A percentile compares a stretch with the other conserved stretches of the same genome.
Evolutionary conservation across 2,113 vertebrate species (phyloP).

Genomic region (Dasyornis broadbenti): DNA sequence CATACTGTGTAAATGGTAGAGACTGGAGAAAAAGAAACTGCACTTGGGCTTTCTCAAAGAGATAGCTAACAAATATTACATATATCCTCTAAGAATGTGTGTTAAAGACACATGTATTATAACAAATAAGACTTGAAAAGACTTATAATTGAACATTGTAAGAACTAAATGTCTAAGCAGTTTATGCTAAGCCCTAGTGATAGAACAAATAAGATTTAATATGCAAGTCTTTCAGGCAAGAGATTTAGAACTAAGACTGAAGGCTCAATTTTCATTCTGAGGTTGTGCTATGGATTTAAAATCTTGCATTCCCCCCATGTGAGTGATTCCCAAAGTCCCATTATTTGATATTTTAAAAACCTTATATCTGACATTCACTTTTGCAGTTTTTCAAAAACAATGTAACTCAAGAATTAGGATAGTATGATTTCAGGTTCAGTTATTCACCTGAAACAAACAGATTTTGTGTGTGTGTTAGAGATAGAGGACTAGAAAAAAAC

Average conservation of each 20-base stretch:
- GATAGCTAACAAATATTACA: not conserved
- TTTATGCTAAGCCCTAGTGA: not conserved
- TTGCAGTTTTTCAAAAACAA: not conserved
- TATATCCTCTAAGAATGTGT: not conserved
- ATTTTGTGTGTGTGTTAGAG: not conserved
- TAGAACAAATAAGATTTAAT: not conserved
- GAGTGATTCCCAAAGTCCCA: not conserved
- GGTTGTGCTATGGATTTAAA: not conserved
- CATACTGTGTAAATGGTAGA: not conserved
- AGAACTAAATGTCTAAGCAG: not conserved
- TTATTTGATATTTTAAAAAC: not conserved
- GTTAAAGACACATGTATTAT: not conserved
- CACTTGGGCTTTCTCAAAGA: not conserved
- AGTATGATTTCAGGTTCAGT: not conserved
- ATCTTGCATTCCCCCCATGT: not conserved
- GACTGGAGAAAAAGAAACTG: not conserved
- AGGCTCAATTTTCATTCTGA: not conserved
- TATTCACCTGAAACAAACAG: not conserved
- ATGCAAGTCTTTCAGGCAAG: not conserved
- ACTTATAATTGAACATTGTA: not conserved
- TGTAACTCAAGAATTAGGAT: not conserved
- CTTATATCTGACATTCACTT: not conserved
- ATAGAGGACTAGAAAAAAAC: not conserved
- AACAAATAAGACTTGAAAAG: not conserved
- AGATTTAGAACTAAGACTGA: not conserved